Conservation (phyloP, 1,140 invertebrate genomes). For the Paraescarpia echinospica region DNA sequence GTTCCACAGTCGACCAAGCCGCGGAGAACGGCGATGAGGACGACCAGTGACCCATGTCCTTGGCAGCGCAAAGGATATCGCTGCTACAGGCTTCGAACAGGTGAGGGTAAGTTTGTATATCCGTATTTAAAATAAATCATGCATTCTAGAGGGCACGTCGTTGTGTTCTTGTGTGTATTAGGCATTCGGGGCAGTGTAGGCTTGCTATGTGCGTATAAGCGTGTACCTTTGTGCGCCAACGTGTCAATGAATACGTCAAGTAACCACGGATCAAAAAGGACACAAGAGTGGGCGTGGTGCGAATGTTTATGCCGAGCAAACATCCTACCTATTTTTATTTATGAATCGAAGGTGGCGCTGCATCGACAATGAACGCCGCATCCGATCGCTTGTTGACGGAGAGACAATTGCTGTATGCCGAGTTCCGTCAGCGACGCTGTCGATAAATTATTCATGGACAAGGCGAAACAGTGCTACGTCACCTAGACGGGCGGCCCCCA, state of each 20-base stretch:
- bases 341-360: neutral
- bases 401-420: neutral
- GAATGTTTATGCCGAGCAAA: neutral
- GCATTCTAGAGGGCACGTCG: neutral
- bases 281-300: neutral
- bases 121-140: neutral
- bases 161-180: neutral
- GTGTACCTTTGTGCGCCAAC: neutral
- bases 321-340: neutral
- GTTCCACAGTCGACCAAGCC: neutral
- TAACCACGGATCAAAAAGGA: neutral
- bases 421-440: neutral
- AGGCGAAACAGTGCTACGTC: neutral
- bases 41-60: too few relatives aligned
- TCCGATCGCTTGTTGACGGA: neutral
- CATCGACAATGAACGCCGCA: neutral
- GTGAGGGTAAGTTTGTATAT: neutral
- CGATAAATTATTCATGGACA: neutral
- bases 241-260: neutral
- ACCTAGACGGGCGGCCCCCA: neutral
- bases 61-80: neutral
- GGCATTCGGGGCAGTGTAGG: neutral
- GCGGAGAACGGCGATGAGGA: neutral
- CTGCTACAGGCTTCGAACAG: neutral
- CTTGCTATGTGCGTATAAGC: neutral